Percentiles rank a stretch among this genome's conserved stretches.
These are phyloP conservation scores for Astreopora myriophthalma DNA, from an alignment of 64 coral and sea anemone species.

Conservation along the genomic window DNA sequence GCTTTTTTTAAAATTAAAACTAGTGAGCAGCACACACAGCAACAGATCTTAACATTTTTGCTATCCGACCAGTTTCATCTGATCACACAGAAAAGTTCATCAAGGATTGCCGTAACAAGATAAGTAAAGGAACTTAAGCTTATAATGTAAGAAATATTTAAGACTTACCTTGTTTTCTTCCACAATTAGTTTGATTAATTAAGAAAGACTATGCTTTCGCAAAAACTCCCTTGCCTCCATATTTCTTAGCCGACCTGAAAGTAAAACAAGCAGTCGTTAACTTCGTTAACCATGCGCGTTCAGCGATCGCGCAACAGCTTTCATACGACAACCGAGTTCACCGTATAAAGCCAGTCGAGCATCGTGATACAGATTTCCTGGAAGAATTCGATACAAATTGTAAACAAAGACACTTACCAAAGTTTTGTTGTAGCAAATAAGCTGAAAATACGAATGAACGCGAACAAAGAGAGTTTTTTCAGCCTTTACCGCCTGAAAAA, in stretches of 20 bases:
- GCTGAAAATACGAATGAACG: background rate
- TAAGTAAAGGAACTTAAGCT: too few species aligned
- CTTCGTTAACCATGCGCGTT: background rate
- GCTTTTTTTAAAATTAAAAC: too few species aligned
- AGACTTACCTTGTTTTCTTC: background rate
- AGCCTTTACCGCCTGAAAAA: background rate
- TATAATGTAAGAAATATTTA: background rate
- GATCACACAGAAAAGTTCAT: too few species aligned
- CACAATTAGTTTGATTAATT: background rate
- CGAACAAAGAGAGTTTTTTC: background rate
- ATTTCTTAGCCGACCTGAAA: background rate
- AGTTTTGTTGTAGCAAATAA: background rate
- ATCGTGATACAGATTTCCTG: background rate
- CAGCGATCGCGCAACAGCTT: background rate
- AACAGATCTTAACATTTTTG: too few species aligned
- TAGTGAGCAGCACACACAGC: too few species aligned
- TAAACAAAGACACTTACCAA: background rate
- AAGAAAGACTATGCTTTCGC: background rate
- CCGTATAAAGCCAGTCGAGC: background rate
- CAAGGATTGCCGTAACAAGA: too few species aligned
- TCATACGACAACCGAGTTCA: background rate
- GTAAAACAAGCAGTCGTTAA: background rate
- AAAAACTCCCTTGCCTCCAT: background rate
- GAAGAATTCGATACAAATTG: too few species aligned
- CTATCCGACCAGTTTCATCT: too few species aligned